Evolutionary conservation across 2,888 invertebrate species (phyloP).

Genomic region (Nomada ruficornis): DNA sequence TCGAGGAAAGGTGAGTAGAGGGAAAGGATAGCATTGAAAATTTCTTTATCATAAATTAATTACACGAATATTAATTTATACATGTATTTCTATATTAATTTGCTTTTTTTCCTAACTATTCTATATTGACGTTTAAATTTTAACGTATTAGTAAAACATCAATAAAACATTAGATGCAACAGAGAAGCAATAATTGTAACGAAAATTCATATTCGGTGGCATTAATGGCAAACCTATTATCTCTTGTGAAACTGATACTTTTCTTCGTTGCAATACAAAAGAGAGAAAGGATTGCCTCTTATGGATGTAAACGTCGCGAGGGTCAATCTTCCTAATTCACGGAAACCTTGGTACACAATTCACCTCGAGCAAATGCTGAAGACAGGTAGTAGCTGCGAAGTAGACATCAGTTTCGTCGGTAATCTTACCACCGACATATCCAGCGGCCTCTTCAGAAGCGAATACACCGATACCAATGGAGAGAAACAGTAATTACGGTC

Average conservation of each 20-base stretch:
- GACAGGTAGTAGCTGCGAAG: conserved; percentile 86
- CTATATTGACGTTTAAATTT: no score
- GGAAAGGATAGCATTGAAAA: not conserved
- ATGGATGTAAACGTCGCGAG: conserved; percentile 59
- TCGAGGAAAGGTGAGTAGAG: conserved; percentile 78
- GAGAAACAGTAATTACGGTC: conserved; percentile 84
- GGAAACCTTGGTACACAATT: conserved; percentile 78
- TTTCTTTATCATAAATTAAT: no score
- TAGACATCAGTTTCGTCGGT: conserved; percentile 89
- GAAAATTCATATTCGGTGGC: not conserved
- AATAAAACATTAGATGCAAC: no score
- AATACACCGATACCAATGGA: conserved; percentile 85
- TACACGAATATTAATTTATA: no score
- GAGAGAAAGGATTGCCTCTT: conserved; percentile 35
- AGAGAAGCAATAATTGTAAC: no score
- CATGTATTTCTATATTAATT: no score
- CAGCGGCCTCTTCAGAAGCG: conserved; percentile 89
- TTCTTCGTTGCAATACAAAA: conserved; percentile 14
- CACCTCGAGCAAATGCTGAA: conserved; percentile 86
- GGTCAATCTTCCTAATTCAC: conserved; percentile 17
- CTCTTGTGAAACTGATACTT: not conserved
- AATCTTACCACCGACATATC: conserved; percentile 87
- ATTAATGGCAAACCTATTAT: not conserved
- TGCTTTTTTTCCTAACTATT: no score
- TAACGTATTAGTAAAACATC: no score